Base-by-base conservation (phyloP, 1,140 invertebrate species). In the Euglossa dilemma region DNA sequence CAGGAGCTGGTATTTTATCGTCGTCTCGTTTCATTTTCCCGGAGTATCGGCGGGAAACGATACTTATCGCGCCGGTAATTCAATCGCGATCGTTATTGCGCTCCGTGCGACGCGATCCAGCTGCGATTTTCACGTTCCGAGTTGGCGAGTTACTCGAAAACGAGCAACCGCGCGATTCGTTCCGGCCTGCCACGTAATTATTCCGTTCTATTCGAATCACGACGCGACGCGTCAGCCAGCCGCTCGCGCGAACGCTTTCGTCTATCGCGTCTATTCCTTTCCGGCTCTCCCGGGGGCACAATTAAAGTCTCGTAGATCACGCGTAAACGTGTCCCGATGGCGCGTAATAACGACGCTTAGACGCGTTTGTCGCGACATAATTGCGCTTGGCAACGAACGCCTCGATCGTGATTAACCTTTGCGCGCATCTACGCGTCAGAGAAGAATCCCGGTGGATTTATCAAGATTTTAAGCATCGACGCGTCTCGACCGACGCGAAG, bases 271-370 rank as follows among this genome's bases (percentile, higher is more conserved):
- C 50, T 67, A 72, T 72, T 72, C 66, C 25, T 66, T 47, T 67
- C 43, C 61, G 36, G 20, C 7, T 54, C 14, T 28, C 57, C 50
- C 9, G 76, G 45, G 47, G 63, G 36, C 69, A 54, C 73, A 85
- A 85, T 86, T 86, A 52, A 52, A 80, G 43, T 63, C 61, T 70
- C 76, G 79, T 75, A 86, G 57, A 85, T 86, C 57, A 75, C 36
- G 54, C 25, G 63, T 52, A 73, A 66, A 78, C 57, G 63, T 23
- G 50, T 23, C 25, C 43, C 43, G 63, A 57, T 50, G 64, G 28
- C 16, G 25, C 50, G 18, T 72, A 85, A 77, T 63, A 63, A 83
- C 25, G 54, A 85, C 59, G 69, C 57, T 43, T 28, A 50, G 52
- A 47, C 52, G 6, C 57, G 28, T 63, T 63, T 56, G 45, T 80